A percentile compares a stretch with the other conserved stretches of the same genome.
phyloP scores from a whole-genome alignment of 2,797 vertebrate species.

The Leptoclinus maculatus region DNA sequence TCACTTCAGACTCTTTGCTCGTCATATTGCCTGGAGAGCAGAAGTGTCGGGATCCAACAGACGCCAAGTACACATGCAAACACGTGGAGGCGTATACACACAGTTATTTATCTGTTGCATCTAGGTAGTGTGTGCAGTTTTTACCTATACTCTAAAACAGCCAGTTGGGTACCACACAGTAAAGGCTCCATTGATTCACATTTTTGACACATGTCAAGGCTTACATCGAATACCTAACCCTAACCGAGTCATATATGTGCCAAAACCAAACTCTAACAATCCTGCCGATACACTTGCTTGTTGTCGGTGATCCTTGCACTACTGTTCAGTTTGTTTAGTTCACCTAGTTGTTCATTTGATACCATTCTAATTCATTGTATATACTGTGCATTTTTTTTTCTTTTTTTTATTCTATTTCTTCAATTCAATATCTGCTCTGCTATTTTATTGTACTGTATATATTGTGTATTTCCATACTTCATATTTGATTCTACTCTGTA shows the following conservation, averaged over 20 bases:
- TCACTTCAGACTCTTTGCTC: slow-evolving; percentile 47
- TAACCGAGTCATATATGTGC: background rate
- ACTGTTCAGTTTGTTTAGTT: too few species aligned
- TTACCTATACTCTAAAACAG: background rate
- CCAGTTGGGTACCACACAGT: background rate
- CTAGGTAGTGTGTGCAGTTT: background rate
- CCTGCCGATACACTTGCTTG: too few species aligned
- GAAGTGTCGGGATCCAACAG: slow-evolving; percentile 33
- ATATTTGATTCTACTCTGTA: too few species aligned
- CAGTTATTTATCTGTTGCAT: background rate
- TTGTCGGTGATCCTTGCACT: too few species aligned
- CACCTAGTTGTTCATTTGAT: too few species aligned
- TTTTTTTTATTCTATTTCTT: too few species aligned
- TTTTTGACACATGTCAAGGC: slow-evolving; percentile 1
- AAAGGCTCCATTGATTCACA: slow-evolving; percentile 33
- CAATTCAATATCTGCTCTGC: too few species aligned
- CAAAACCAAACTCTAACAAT: background rate
- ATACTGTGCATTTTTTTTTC: too few species aligned
- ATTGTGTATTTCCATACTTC: too few species aligned
- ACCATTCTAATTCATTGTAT: too few species aligned
- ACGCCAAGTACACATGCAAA: background rate
- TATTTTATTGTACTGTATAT: too few species aligned
- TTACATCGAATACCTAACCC: background rate
- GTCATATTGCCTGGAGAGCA: slow-evolving; percentile 44
- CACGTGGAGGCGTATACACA: background rate